These are phyloP conservation scores for Amphibalanus amphitrite DNA, from an alignment of 1,140 invertebrate genomes.

Conservation along the genomic window DNA sequence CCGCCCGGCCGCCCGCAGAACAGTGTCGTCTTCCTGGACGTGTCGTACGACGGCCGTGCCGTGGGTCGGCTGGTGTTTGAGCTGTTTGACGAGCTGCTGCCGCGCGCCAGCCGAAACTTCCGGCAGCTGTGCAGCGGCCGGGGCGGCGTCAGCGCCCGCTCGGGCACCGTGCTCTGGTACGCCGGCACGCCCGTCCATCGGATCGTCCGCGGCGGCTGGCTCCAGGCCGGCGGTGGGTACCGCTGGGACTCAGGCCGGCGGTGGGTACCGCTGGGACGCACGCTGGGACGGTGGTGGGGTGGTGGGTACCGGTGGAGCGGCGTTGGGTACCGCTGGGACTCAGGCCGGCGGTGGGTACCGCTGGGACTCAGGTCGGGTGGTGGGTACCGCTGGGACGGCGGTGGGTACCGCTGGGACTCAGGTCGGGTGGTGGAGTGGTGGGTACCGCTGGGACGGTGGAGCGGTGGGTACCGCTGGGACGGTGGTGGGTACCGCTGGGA, in stretches of 20 bases:
- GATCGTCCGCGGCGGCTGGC: not conserved
- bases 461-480: not conserved
- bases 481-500: no score
- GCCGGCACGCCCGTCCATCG: not conserved
- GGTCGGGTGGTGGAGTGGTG: not conserved
- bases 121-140: constrained; percentile 17
- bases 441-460: no score
- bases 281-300: not conserved
- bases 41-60: constrained; percentile 9
- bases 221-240: not conserved
- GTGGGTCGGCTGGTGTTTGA: constrained; percentile 18
- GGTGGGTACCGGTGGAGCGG: not conserved
- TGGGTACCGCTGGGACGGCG: not conserved
- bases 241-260: not conserved
- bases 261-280: not conserved
- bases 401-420: not conserved
- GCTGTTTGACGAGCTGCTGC: constrained; percentile 27
- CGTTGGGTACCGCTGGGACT: no score
- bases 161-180: not conserved
- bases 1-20: not conserved
- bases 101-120: constrained; percentile 31
- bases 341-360: no score
- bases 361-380: no score
- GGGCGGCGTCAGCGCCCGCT: not conserved
- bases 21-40: constrained; percentile 9